Evolutionary conservation across 1,140 invertebrate genomes (phyloP), one percentile per base, ranked within the genome.

Genomic region (Carcinoscorpius rotundicauda): DNA sequence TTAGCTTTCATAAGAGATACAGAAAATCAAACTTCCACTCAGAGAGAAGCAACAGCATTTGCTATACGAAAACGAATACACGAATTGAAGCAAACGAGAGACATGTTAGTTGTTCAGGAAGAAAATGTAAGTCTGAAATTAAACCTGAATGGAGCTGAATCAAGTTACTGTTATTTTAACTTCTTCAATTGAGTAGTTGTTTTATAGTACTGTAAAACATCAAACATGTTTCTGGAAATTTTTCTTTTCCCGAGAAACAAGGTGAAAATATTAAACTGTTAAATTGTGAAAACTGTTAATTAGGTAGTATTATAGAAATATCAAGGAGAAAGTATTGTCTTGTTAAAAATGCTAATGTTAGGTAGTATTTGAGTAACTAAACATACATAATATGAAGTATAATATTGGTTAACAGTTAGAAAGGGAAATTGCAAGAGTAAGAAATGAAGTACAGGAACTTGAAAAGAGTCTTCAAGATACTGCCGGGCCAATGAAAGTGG

Each of bases 31-130:
- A 58, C 64, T 4, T 51, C 10, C 9, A 58, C 59, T 6, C 66
- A 67, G 51, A 64, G 66, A 51, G 66, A 67, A 9, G 62, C 62
- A 9, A 64, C 66, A 3, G 62, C 64, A 49, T 67, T 61, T 49
- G 63, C 66, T 4, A n/a, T 67, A 9, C 64, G 66, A 29, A 64
- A 68, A 52, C 50, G 66, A 8, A 10, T 60, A 9, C 66, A 68
- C 57, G 63, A 68, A 57, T 65, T 61, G 0, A n/a, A 59, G 9
- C 66, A 68, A 63, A 5, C 29, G 29, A 29, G 29, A 29, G 29
- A 29, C 2, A 29, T 29, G 29, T 29, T 29, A 29, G 29, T 29
- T 29, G 29, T 29, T 29, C 29, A 29, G 29, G 0, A 29, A 29
- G 29, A 29, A 29, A 29, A 29, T 29, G 29, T 29, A 29, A 29